A percentile compares a stretch with the other conserved stretches of the same genome.
Evolutionary conservation across 2,888 invertebrate species (phyloP).

Genomic region (Eupithecia exiguata): DNA sequence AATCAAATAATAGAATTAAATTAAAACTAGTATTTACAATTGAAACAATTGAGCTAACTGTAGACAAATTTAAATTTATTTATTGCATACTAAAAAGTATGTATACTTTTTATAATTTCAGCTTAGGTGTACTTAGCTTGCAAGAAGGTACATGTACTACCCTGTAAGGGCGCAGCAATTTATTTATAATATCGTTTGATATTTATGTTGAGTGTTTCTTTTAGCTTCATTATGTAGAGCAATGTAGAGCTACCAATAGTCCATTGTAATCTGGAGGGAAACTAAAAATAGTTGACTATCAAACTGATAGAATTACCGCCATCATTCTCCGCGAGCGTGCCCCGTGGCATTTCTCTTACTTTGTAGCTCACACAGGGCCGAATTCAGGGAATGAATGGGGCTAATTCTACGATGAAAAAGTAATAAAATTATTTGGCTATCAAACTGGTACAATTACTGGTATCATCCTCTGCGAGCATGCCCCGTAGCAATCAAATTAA

Average conservation of each 20-base stretch:
- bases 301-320: slow-evolving; percentile 44
- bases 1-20: too few species aligned
- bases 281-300: slow-evolving; percentile 36
- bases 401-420: not conserved
- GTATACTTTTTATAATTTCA: too few species aligned
- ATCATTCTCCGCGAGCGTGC: slow-evolving; percentile 41
- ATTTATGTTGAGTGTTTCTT: too few species aligned
- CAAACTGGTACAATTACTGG: not conserved
- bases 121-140: too few species aligned
- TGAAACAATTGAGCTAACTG: too few species aligned
- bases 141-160: too few species aligned
- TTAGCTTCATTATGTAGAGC: not conserved
- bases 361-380: slow-evolving; percentile 32
- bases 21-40: too few species aligned
- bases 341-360: slow-evolving; percentile 45
- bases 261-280: slow-evolving; percentile 19
- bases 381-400: slow-evolving; percentile 6
- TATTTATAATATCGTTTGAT: too few species aligned
- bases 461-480: not conserved
- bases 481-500: not conserved
- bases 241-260: not conserved
- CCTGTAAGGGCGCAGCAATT: too few species aligned
- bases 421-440: not conserved
- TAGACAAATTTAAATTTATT: too few species aligned
- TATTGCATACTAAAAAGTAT: too few species aligned